phyloP scores from a whole-genome alignment of 2,113 vertebrate genomes.

The Phocoena phocoena region DNA sequence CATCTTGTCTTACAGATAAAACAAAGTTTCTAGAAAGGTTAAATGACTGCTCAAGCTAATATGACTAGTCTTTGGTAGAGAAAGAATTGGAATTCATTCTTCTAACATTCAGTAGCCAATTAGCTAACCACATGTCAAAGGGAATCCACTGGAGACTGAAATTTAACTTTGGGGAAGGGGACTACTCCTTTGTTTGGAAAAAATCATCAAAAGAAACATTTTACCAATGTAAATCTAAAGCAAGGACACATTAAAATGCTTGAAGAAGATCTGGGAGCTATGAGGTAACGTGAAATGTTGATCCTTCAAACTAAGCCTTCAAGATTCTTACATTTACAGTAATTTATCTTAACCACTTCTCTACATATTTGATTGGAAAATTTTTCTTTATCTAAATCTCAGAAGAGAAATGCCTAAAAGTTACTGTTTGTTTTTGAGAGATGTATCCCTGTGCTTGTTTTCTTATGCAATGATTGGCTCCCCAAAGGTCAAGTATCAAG shows the following conservation, averaged over 20 bases:
- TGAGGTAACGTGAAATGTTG: background rate
- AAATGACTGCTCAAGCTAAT: background rate
- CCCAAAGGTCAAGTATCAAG: background rate
- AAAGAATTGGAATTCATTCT: background rate
- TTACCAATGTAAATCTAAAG: background rate
- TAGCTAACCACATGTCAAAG: background rate
- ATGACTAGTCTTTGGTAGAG: background rate
- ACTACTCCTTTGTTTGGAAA: background rate
- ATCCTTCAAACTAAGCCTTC: background rate
- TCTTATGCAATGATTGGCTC: background rate
- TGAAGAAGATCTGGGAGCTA: background rate
- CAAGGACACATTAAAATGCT: background rate
- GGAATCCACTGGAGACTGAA: background rate
- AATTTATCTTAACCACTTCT: background rate
- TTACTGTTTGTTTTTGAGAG: background rate
- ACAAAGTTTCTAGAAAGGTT: background rate
- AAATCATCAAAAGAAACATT: background rate
- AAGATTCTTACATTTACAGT: background rate
- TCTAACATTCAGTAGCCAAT: background rate
- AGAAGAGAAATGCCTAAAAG: background rate
- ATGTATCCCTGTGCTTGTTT: background rate
- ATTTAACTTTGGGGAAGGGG: background rate
- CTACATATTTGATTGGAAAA: background rate
- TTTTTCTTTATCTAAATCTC: conserved; percentile 9
- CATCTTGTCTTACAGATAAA: background rate